phyloP scores from a whole-genome alignment of 2,113 vertebrate genomes.

The Esox niger region DNA sequence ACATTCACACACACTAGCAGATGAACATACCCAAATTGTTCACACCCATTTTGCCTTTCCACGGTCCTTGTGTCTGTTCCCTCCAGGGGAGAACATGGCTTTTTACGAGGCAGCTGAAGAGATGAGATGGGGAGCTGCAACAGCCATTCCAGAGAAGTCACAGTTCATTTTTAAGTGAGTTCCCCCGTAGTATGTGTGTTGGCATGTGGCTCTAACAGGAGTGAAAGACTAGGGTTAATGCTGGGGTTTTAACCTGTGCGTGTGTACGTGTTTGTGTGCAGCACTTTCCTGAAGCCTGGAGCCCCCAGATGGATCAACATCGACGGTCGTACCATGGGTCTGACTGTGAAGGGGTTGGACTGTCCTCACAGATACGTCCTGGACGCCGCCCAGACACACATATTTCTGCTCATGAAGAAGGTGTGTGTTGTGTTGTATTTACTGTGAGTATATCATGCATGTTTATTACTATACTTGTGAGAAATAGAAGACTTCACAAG shows the following conservation, averaged over 20 bases:
- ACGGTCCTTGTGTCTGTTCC: constrained; percentile 4
- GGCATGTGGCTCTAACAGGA: too few relatives aligned
- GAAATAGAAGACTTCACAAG: too few relatives aligned
- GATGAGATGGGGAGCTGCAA: constrained; percentile 87
- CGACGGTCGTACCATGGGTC: constrained; percentile 94
- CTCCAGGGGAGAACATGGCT: constrained; percentile 89
- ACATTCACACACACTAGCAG: too few relatives aligned
- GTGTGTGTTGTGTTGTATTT: constrained; percentile 53
- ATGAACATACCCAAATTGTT: too few relatives aligned
- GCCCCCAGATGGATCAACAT: constrained; percentile 98
- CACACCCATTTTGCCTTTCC: too few relatives aligned
- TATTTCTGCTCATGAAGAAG: constrained; percentile 99
- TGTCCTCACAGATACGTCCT: constrained; percentile 94
- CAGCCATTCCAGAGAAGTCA: constrained; percentile 89
- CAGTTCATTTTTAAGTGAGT: constrained; percentile 91
- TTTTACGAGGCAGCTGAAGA: constrained; percentile 99
- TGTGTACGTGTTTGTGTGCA: constrained; percentile 44
- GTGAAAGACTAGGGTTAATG: not conserved
- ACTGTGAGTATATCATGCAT: too few relatives aligned
- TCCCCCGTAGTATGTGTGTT: not conserved
- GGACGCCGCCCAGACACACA: constrained; percentile 93
- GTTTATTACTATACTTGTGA: too few relatives aligned
- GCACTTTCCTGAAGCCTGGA: constrained; percentile 90
- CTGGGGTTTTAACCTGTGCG: not conserved
- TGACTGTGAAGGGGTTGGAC: constrained; percentile 89